Base-by-base conservation (phyloP, 2,888 invertebrate genomes). In the Eristalinus aeneus region DNA sequence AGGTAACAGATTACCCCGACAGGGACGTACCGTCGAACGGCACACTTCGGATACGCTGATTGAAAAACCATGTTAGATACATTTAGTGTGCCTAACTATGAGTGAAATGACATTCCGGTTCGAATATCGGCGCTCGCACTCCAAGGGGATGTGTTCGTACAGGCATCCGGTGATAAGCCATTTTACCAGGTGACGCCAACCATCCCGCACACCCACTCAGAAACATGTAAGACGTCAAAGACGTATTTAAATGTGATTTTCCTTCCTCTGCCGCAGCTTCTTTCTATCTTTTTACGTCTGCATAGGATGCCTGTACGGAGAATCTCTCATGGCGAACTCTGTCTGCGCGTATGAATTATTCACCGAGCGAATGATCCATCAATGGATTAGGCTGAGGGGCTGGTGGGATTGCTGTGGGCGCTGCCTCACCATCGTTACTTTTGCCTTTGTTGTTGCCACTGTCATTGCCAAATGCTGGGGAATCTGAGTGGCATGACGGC, bases 361-460 rank as follows among this genome's bases (percentile, higher is more conserved):
- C 76, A 81, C 72, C 71, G 64, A 85, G 76, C 73, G 73, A 85
- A 85, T 85, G 76, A 85, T 81, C 85, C 81, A 77, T 85, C 76
- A 85, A 85, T 81, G 85, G 85, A 84, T 84, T 75, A 80, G 69
- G 72, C 72, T 81, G 72, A 46, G 76, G 36, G 27, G 27, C 27
- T 27, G 27, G 76, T 78, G 69, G 83, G 78, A 46, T 61, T 16
- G 46, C 39, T 22, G 10, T 9, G 20, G 32, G 10, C 10, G 68
- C 9, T 39, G 36, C 34, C 16, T n/a, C 12, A 8, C 10, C 32
- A 10, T 31, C 11, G 4, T n/a, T n/a, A 39, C 39, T n/a, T n/a
- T n/a, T 4, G 32, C 61, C n/a, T 31, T 23, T 20, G 56, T 10
- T 22, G 56, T 12, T 56, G 56, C 20, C 56, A 56, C 56, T 56